These are phyloP conservation scores for Pelochelys cantorii DNA, from an alignment of 2,797 vertebrate genomes.

Conservation along the genomic window DNA sequence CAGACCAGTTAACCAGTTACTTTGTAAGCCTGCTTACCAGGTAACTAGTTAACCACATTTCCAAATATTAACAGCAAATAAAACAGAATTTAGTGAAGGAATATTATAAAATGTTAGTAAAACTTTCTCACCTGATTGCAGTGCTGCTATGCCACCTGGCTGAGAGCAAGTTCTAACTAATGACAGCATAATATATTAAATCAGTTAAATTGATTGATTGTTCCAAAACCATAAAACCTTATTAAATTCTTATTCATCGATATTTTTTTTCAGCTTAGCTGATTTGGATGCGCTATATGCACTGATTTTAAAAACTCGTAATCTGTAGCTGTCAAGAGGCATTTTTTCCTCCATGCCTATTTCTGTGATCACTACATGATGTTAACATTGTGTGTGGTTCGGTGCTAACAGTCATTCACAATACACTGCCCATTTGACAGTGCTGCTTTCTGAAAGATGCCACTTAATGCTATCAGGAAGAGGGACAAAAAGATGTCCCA, in stretches of 20 bases:
- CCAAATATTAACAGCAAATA: not conserved
- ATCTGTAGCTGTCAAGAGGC: fast-evolving
- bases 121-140: not conserved
- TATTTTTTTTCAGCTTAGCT: not conserved
- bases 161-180: not conserved
- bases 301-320: fast-evolving
- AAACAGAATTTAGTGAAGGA: not conserved
- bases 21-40: too few species aligned
- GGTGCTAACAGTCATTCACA: not conserved
- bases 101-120: not conserved
- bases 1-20: too few species aligned
- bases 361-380: not conserved
- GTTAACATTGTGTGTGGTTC: fast-evolving
- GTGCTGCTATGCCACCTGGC: not conserved
- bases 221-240: not conserved
- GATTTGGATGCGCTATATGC: not conserved
- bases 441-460: not conserved
- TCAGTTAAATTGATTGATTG: not conserved
- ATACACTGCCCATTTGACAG: not conserved
- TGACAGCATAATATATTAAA: not conserved
- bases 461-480: fast-evolving
- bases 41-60: not conserved
- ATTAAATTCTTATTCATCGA: fast-evolving
- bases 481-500: fast-evolving
- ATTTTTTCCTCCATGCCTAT: fast-evolving